A percentile compares a stretch with the other conserved stretches of the same genome.
Evolutionary conservation across 2,113 vertebrate genomes (phyloP).

Genomic region (Mixornis gularis): DNA sequence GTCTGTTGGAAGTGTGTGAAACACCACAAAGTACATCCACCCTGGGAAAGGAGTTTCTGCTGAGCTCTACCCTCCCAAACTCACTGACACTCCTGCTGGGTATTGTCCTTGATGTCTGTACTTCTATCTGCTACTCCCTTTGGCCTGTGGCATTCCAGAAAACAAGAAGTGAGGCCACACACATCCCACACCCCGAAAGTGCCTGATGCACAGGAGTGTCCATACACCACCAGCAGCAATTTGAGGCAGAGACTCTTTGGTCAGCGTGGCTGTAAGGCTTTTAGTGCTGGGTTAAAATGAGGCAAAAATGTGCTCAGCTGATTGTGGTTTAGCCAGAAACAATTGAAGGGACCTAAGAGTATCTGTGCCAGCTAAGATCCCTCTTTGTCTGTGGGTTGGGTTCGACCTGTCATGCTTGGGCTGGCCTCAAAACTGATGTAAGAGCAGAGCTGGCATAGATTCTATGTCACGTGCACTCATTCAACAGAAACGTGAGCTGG

Average conservation of each 20-base stretch:
- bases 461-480: neutral
- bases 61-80: neutral
- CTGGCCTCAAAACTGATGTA: neutral
- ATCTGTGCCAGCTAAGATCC: neutral
- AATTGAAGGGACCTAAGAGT: neutral
- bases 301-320: neutral
- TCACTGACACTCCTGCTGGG: neutral
- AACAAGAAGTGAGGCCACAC: neutral
- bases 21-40: neutral
- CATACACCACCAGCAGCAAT: neutral
- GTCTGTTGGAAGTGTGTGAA: neutral
- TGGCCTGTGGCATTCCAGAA: neutral
- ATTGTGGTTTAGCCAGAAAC: neutral
- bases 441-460: neutral
- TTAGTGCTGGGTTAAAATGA: neutral
- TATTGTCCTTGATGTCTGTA: neutral
- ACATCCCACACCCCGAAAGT: rapidly evolving
- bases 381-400: neutral
- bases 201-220: neutral
- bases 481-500: neutral
- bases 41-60: neutral
- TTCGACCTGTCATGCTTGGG: neutral
- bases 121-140: neutral
- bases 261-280: neutral
- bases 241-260: rapidly evolving